Evolutionary conservation across 1,140 invertebrate species (phyloP), one percentile per base, ranked within the genome.

Genomic region (Philopotamus ludificatus): DNA sequence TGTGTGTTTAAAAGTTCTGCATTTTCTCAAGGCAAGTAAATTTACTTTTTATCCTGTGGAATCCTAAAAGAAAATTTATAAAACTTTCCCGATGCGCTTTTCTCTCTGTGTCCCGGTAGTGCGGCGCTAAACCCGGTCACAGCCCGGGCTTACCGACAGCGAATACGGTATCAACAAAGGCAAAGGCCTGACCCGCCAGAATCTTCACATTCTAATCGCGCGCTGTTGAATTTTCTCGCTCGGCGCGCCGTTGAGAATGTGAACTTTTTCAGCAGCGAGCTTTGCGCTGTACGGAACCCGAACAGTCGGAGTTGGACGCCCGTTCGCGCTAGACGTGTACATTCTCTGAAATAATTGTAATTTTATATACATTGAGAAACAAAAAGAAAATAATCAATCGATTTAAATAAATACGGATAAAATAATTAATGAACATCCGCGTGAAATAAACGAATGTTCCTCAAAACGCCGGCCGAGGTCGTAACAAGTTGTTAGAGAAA

Each of bases 341-440:
- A 60, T 60, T 60, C 57, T 34, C 54, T 60, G 57, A 60, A 34
- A 47, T 60, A 34, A 60, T 60, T 60, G 57, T 60, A 60, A 60
- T 60, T 60, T 44, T 60, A 26, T 26, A n/a, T n/a, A 60, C 23
- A n/a, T n/a, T n/a, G n/a, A n/a, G n/a, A n/a, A n/a, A n/a, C n/a
- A n/a, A 47, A 47, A 47, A 47, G 18, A 47, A 16, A 47, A 47
- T 9, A 47, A 47, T 47, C 4, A 16, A 4, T 34, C 28, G 28
- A 12, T 34, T n/a, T n/a, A n/a, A n/a, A n/a, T n/a, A n/a, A n/a
- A n/a, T n/a, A n/a, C n/a, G n/a, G n/a, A n/a, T n/a, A n/a, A n/a
- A n/a, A n/a, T n/a, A n/a, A n/a, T n/a, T n/a, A n/a, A n/a, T n/a
- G n/a, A n/a, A n/a, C n/a, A n/a, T n/a, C n/a, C n/a, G n/a, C n/a